Conservation (phyloP, 1,140 invertebrate genomes). For the Meloidogyne chitwoodi region DNA sequence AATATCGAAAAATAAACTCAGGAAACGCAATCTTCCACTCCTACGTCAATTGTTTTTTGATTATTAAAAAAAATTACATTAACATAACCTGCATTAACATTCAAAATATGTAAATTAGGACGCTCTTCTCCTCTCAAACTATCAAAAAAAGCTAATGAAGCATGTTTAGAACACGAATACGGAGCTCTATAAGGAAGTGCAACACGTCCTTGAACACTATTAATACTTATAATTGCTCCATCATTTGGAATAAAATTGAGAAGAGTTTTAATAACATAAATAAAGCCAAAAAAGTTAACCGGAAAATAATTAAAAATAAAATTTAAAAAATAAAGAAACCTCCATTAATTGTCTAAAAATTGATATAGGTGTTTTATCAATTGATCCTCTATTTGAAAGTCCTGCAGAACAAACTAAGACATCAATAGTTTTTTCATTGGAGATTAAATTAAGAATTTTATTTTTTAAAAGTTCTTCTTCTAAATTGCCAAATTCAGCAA, state of each 20-base stretch:
- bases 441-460: constrained; percentile 19
- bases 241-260: constrained; percentile 73
- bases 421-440: constrained; percentile 37
- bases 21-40: not conserved
- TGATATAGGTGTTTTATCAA: constrained; percentile 73
- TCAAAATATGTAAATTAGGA: constrained; percentile 46
- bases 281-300: constrained; percentile 87
- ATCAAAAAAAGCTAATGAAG: constrained; percentile 61
- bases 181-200: constrained; percentile 71
- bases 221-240: constrained; percentile 83
- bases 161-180: constrained; percentile 89
- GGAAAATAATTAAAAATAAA: constrained; percentile 44
- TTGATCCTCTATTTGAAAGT: constrained; percentile 67
- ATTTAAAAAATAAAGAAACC: constrained; percentile 12
- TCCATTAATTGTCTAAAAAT: constrained; percentile 82
- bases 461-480: not conserved
- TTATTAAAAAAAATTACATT: constrained; percentile 28
- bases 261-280: constrained; percentile 80
- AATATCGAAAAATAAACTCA: no score
- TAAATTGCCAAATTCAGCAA: constrained; percentile 20
- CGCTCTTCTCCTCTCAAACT: constrained; percentile 58
- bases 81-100: constrained; percentile 53
- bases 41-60: not conserved
- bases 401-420: constrained; percentile 47
- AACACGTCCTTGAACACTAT: constrained; percentile 85